phyloP scores from a whole-genome alignment of 2,888 invertebrate species.

The Amphipoea lucens region DNA sequence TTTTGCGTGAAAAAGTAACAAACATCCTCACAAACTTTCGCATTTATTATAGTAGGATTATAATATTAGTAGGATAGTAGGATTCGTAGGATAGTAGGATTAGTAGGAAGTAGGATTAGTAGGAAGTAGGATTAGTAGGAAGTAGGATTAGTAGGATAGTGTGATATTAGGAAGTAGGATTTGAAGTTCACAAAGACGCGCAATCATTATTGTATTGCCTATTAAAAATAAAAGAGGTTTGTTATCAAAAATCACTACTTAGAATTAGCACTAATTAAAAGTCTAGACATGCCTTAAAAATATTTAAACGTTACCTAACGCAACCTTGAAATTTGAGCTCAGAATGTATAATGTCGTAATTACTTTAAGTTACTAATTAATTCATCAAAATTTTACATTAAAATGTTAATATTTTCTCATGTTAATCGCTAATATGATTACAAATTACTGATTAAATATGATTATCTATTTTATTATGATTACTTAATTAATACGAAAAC shows the following conservation, averaged over 20 bases:
- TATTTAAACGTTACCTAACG: constrained; percentile 32
- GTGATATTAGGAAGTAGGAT: no score
- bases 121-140: no score
- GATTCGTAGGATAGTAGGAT: no score
- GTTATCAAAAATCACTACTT: constrained; percentile 15
- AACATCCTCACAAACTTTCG: no score
- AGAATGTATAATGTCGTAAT: constrained; percentile 29
- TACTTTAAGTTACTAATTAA: constrained; percentile 41
- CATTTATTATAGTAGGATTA: no score
- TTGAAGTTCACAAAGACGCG: not conserved
- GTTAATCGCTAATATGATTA: constrained; percentile 9
- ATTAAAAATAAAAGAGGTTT: not conserved
- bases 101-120: not conserved
- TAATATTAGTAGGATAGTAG: no score
- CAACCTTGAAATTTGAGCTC: constrained; percentile 39
- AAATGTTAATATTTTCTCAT: constrained; percentile 53
- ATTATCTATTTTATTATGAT: constrained; percentile 7
- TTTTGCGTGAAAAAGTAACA: no score
- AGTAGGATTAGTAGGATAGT: no score
- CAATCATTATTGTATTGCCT: not conserved
- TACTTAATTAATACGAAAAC: not conserved
- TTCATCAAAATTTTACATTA: constrained; percentile 36
- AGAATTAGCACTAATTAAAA: constrained; percentile 17
- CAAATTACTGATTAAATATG: constrained; percentile 9
- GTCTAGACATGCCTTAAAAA: constrained; percentile 11